These are phyloP conservation scores for Scolopax mira DNA, from an alignment of 2,113 vertebrate genomes.

Conservation along the genomic window DNA sequence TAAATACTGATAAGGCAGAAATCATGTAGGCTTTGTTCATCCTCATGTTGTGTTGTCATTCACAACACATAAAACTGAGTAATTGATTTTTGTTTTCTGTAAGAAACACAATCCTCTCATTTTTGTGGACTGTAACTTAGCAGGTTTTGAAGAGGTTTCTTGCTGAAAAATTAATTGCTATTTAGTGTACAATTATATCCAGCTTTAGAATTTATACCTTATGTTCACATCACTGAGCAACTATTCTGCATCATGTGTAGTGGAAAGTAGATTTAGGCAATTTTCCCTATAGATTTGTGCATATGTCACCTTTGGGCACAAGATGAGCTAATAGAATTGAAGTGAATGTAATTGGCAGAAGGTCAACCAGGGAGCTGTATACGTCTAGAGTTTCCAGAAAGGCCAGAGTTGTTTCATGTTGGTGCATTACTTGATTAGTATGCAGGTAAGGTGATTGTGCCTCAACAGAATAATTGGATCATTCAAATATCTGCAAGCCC, in stretches of 20 bases:
- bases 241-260: neutral
- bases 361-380: constrained; percentile 67
- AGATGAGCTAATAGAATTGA: constrained; percentile 81
- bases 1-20: neutral
- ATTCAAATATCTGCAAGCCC: constrained; percentile 78
- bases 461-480: constrained; percentile 84
- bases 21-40: neutral
- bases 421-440: constrained; percentile 76
- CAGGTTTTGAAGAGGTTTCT: constrained; percentile 3
- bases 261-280: constrained; percentile 48
- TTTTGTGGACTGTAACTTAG: neutral
- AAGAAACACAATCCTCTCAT: neutral
- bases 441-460: constrained; percentile 77
- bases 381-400: constrained; percentile 71
- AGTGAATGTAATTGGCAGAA: constrained; percentile 78
- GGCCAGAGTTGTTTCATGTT: constrained; percentile 64
- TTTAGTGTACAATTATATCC: constrained; percentile 28
- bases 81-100: neutral
- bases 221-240: neutral
- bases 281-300: constrained; percentile 57
- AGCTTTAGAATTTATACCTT: neutral
- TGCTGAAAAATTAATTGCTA: neutral
- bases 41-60: neutral
- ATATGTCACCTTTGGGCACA: constrained; percentile 77
- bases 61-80: neutral